Evolutionary conservation across 2,113 vertebrate species (phyloP).

Genomic region (Zosterops lateralis): DNA sequence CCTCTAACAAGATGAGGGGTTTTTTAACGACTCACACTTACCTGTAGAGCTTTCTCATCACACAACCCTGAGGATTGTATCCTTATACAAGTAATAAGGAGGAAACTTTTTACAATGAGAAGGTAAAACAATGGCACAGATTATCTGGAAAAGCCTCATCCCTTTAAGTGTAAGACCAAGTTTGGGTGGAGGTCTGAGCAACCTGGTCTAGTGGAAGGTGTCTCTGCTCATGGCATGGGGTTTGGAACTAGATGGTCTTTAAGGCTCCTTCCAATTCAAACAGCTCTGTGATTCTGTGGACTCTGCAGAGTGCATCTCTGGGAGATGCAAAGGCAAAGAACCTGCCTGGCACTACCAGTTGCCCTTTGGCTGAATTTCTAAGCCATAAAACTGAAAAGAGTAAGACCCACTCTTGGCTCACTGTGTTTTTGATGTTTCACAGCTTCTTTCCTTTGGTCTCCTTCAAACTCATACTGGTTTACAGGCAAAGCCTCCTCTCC

Average conservation of each 20-base stretch:
- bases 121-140: background rate
- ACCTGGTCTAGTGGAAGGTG: background rate
- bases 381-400: background rate
- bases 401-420: rapidly evolving
- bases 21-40: rapidly evolving
- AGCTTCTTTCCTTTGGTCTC: background rate
- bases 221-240: background rate
- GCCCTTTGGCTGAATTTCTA: background rate
- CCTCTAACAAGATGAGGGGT: background rate
- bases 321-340: background rate
- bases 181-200: background rate
- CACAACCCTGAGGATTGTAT: rapidly evolving
- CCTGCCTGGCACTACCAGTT: background rate
- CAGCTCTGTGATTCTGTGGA: background rate
- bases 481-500: background rate
- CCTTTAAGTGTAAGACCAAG: background rate
- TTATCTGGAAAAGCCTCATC: background rate
- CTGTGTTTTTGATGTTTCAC: background rate
- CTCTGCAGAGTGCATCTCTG: background rate
- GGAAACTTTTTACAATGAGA: background rate
- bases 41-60: background rate
- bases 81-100: background rate
- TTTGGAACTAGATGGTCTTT: background rate
- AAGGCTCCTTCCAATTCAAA: background rate
- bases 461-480: background rate